Evolutionary conservation across 2,113 vertebrate genomes (phyloP).

Genomic region (Siphamia tubifer): DNA sequence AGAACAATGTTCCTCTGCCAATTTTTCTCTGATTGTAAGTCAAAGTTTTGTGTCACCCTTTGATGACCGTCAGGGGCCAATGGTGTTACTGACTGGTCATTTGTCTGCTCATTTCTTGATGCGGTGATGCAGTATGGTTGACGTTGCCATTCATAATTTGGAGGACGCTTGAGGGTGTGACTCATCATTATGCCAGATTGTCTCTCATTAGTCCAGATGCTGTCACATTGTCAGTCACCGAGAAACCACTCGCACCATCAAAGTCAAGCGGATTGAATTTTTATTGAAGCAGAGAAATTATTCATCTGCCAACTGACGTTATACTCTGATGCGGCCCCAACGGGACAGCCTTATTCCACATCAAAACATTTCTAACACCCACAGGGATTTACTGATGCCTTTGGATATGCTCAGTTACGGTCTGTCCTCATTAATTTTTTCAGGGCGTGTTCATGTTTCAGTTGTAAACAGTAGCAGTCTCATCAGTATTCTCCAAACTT

Average conservation of each 20-base stretch:
- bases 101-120: no score
- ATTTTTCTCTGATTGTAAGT: not conserved
- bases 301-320: not conserved
- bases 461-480: not conserved
- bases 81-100: no score
- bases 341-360: constrained; percentile 9
- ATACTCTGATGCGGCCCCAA: not conserved
- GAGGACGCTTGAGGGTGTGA: constrained; percentile 13
- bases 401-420: not conserved
- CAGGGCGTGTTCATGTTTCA: not conserved
- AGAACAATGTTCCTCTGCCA: not conserved
- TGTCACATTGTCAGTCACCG: not conserved
- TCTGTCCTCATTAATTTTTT: not conserved
- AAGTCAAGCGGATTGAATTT: constrained; percentile 1
- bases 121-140: not conserved
- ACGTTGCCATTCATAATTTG: not conserved
- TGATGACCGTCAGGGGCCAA: no score
- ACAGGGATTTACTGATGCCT: not conserved
- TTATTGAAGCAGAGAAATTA: not conserved
- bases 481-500: not conserved
- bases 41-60: not conserved
- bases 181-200: constrained; percentile 11
- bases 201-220: constrained; percentile 15
- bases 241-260: constrained; percentile 1
- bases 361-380: constrained; percentile 6